Evolutionary conservation across 1,140 invertebrate genomes (phyloP), one percentile per base, ranked within the genome.

Genomic region (Chironomus tepperi): DNA sequence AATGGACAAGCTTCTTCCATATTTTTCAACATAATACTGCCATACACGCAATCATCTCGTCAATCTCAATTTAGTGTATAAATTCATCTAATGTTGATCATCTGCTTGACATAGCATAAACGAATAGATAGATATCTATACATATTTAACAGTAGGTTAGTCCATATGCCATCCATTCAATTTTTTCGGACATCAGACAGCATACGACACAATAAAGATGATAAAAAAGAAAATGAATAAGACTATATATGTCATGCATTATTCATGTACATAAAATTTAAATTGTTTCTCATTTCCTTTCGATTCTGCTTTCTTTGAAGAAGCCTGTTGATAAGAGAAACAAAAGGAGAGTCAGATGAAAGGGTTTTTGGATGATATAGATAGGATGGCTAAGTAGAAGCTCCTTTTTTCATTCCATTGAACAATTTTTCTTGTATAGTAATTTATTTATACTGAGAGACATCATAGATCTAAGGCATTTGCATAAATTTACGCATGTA

Each of bases 241-340:
- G 47, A 15, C 10, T 15, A n/a, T n/a, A 12, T 57, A 5, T 15
- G 47, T 12, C n/a, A 57, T 57, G 47, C 47, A 57, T 57, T 57
- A 57, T 57, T 57, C 47, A 57, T 57, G 47, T 57, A 12, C 47
- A 57, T 57, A 57, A 57, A 57, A 57, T 57, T 57, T 57, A 57
- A 57, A 57, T 57, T 57, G 47, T 3, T 57, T 57, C 47, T 34
- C 24, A 34, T 34, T 34, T 34, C 24, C 24, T 34, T 34, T 34
- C 24, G 24, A 34, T 5, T 34, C 5, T 34, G 1, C 5, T 34
- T n/a, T 34, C 24, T 34, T 34, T 34, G 12, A 57, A 57, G 24
- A n/a, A n/a, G 47, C 47, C 47, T 57, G 47, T 57, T 57, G 47
- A 57, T 57, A 57, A 57, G n/a, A 57, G 12, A 57, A 57, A n/a